Base-by-base conservation (phyloP, 2,797 vertebrate genomes). In the Poecilia velifera region DNA sequence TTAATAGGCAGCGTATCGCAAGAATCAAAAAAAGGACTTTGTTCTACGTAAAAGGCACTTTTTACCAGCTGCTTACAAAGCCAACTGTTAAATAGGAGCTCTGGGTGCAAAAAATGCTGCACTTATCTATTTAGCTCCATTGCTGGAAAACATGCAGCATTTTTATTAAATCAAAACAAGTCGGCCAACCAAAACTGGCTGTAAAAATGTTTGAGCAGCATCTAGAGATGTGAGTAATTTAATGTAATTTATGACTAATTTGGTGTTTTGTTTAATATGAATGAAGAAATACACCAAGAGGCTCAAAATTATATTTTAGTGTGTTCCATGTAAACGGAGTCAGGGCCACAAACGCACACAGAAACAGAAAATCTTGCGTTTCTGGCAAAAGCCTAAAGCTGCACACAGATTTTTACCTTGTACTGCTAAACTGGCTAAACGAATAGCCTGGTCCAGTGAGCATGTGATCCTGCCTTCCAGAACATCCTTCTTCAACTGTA, bases 401-500 rank as follows among this genome's bases (percentile, higher is more conserved):
- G 75, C 39, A 41, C 31, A 76, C 49, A 82, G 2, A 78, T 36
- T 51, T 64, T 96, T 97, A 99, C 98, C 98, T 96, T 99, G 98
- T 89, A 99, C 98, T 84, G 98, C 98, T 91, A 99, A 95, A 87
- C 97, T 97, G 83, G 98, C 98, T 94, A 99, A 94, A 80, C 96
- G 97, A 91, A 99, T 94, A 78, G 97, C 97, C 95, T 99, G 98
- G 78, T 99, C 98, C 80, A 98, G 91, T 0, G 97, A 96, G 92
- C 98, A 99, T 66, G 97, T 96, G 95, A 99, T 97, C 91, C 94
- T 97, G 81, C 98, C 98, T 89, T 99, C 98, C 93, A 98, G 94
- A 92, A 99, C 95, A 89, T 99, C 98, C 92, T 99, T 99, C 95
- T 99, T 99, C 90, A 99, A 87, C 80, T 99, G 98, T 46, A 99